Conservation (phyloP, 2,113 vertebrate genomes). For the Balaeniceps rex region DNA sequence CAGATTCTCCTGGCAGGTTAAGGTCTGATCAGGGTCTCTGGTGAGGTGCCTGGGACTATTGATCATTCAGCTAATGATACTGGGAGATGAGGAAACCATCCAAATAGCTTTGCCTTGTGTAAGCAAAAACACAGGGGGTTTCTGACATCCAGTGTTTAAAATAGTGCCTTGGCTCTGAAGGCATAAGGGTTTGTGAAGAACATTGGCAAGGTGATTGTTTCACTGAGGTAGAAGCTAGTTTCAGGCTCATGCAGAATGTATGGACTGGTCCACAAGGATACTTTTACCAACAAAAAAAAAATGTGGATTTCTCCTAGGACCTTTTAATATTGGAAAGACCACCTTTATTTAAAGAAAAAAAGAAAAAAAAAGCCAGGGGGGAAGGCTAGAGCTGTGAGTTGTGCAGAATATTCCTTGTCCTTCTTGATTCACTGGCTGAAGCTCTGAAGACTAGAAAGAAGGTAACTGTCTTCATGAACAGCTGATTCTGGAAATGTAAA, state of each 20-base stretch:
- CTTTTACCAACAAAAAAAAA: background rate
- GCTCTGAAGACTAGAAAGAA: background rate
- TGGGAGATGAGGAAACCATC: background rate
- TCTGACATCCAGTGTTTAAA: background rate
- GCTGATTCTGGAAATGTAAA: background rate
- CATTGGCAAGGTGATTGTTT: background rate
- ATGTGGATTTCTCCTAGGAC: background rate
- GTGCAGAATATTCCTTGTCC: background rate
- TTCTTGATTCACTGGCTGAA: background rate
- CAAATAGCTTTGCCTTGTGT: background rate
- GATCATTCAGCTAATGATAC: background rate
- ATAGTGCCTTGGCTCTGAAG: background rate
- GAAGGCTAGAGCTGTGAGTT: background rate
- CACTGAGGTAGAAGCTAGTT: background rate
- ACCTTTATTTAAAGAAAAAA: background rate
- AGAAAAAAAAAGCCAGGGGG: accelerated
- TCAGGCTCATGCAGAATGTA: background rate
- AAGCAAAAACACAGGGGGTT: background rate
- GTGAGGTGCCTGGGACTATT: background rate
- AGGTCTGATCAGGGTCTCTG: background rate
- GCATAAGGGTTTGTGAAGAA: background rate
- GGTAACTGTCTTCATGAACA: background rate
- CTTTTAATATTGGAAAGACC: background rate
- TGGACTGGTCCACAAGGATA: no score
- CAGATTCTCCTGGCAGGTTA: background rate